Evolutionary conservation across 1,140 invertebrate genomes (phyloP).

Genomic region (Heliconius congener): DNA sequence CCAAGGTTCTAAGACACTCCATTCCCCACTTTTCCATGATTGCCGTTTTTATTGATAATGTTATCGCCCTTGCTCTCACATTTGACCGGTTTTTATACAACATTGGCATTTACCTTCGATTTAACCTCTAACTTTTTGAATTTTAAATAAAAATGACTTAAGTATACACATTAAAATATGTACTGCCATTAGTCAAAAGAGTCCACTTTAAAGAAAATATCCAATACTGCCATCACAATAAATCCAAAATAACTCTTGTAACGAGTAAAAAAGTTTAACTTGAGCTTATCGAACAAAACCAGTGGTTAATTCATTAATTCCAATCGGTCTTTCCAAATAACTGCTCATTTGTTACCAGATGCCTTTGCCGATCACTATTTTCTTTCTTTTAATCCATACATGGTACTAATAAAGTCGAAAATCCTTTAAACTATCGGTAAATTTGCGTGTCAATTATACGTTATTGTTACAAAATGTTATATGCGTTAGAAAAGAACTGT

Average conservation of each 20-base stretch:
- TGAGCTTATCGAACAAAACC: slow-evolving; percentile 46
- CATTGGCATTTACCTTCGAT: no score
- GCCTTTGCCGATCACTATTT: slow-evolving; percentile 10
- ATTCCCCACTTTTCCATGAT: not conserved
- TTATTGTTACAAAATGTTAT: slow-evolving; percentile 41
- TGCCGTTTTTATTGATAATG: no score
- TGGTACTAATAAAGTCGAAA: slow-evolving; percentile 33
- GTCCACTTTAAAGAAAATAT: not conserved
- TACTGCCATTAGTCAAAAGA: no score
- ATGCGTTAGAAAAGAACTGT: slow-evolving; percentile 28
- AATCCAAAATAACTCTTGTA: not conserved
- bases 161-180: no score
- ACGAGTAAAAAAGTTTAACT: not conserved
- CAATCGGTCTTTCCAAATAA: slow-evolving; percentile 51
- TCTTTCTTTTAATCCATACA: slow-evolving; percentile 24
- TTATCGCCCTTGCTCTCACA: no score
- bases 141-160: no score
- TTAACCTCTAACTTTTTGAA: no score
- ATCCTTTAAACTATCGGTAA: slow-evolving; percentile 27
- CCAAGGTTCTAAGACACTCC: not conserved
- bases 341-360: slow-evolving; percentile 43
- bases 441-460: slow-evolving; percentile 52
- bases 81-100: no score
- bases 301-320: slow-evolving; percentile 63
- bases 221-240: slow-evolving; percentile 2